Conservation (phyloP, 2,888 invertebrate species). For the Antheraea yamamai region DNA sequence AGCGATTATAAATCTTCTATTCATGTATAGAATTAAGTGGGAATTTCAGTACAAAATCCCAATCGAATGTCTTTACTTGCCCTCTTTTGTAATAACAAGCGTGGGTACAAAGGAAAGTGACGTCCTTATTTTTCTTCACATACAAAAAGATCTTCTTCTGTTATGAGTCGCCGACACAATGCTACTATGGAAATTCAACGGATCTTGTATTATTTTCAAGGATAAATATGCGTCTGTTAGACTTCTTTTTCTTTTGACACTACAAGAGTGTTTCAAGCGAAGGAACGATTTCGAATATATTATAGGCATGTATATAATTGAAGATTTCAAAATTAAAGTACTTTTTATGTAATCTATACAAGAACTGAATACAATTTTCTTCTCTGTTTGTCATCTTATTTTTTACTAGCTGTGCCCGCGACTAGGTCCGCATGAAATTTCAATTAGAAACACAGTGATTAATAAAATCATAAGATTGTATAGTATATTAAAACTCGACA, state of each 20-base stretch:
- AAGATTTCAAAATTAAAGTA: too few species aligned
- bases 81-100: constrained; percentile 1
- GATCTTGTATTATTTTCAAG: not conserved
- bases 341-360: too few species aligned
- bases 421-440: too few species aligned
- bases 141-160: constrained; percentile 7
- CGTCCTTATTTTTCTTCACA: constrained; percentile 6
- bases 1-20: not conserved
- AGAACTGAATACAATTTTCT: too few species aligned
- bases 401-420: too few species aligned
- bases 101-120: constrained; percentile 9
- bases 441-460: too few species aligned
- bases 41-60: not conserved
- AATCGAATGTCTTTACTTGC: not conserved
- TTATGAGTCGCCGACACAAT: constrained; percentile 14
- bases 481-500: too few species aligned
- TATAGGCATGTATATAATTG: too few species aligned
- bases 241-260: not conserved
- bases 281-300: not conserved
- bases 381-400: too few species aligned
- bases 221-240: not conserved
- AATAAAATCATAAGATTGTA: too few species aligned
- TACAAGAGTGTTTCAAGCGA: not conserved
- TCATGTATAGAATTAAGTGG: not conserved
- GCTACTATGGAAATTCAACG: constrained; percentile 5